Evolutionary conservation across 2,888 invertebrate species (phyloP).

Genomic region (Scotopteryx bipunctaria): DNA sequence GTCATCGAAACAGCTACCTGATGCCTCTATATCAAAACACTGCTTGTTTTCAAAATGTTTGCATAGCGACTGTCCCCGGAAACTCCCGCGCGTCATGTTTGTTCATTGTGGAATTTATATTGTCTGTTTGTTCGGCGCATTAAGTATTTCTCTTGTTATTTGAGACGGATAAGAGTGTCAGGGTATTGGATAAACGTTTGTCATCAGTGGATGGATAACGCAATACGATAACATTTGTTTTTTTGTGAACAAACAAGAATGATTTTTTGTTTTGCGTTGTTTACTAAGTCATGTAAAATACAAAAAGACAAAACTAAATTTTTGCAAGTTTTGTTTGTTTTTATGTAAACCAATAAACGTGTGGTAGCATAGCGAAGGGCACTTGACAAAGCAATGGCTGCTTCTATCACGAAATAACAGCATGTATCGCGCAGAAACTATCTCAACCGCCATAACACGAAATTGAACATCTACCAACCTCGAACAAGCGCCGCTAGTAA

Average conservation of each 20-base stretch:
- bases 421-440: not conserved
- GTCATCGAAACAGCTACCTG: constrained; percentile 6
- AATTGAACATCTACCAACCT: not conserved
- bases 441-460: not conserved
- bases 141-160: constrained; percentile 33
- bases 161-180: constrained; percentile 9
- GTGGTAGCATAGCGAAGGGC: no score
- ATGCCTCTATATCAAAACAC: not conserved
- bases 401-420: not conserved
- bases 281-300: not conserved
- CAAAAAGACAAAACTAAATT: no score
- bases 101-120: constrained; percentile 33
- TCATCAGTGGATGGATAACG: constrained; percentile 2
- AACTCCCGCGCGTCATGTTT: constrained; percentile 15
- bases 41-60: constrained; percentile 16
- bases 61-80: constrained; percentile 14
- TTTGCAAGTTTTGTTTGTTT: no score
- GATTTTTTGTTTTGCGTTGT: not conserved
- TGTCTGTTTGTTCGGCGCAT: constrained; percentile 27
- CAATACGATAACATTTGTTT: not conserved
- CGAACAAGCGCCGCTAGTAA: not conserved
- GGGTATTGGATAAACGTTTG: constrained; percentile 7
- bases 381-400: no score
- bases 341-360: no score
- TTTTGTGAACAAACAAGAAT: not conserved